phyloP scores from a whole-genome alignment of 2,888 invertebrate species.

The Julus scandinavius region DNA sequence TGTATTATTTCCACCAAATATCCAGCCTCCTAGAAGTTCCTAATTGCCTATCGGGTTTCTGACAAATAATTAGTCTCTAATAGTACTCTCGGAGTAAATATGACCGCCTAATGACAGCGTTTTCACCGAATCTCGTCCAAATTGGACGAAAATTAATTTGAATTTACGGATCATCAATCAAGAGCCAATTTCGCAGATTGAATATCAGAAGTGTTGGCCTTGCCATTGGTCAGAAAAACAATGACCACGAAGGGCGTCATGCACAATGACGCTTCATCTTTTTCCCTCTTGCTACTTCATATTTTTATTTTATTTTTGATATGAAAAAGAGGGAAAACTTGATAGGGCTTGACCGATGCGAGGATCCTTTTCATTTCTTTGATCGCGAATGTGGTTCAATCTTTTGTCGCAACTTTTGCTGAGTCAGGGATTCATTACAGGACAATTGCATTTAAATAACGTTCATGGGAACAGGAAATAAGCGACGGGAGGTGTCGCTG shows the following conservation, averaged over 20 bases:
- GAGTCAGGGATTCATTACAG: background rate
- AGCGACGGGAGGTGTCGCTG: background rate
- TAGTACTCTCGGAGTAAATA: background rate
- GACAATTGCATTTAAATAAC: background rate
- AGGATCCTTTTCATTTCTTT: background rate
- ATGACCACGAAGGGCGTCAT: background rate
- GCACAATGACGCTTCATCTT: background rate
- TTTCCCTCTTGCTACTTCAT: background rate
- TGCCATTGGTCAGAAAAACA: background rate
- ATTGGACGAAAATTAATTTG: background rate
- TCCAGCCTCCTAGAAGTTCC: background rate
- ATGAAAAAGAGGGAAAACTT: background rate
- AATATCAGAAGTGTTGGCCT: background rate
- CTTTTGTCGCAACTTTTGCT: background rate
- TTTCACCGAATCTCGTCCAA: background rate
- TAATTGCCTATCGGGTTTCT: background rate
- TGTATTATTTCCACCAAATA: background rate
- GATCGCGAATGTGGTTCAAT: background rate
- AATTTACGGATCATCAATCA: slow-evolving; percentile 11
- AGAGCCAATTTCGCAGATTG: background rate
- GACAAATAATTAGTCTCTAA: background rate
- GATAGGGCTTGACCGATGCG: background rate
- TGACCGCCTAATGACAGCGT: background rate
- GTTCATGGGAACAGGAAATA: background rate
- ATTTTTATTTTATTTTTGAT: background rate